Base-by-base conservation (phyloP, 2,888 invertebrate species). In the Caenorhabditis plicata region DNA sequence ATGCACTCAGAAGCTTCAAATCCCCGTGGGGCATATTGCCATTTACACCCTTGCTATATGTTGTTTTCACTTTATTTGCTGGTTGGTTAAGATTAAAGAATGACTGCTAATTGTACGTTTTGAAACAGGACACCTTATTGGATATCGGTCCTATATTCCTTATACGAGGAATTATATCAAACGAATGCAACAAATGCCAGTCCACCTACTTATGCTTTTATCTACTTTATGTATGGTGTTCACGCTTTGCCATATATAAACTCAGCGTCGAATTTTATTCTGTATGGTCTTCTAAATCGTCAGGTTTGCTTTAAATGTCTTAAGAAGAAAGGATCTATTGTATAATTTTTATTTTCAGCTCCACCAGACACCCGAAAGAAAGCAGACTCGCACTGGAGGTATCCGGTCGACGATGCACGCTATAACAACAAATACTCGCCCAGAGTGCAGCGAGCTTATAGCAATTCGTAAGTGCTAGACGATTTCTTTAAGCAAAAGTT, bases 11-110 rank as follows among this genome's bases (percentile, higher is more conserved):
- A 54, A 48, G n/a, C 32, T 69, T 33, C 57, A 70, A 36, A 68
- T 79, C 22, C 79, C 79, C n/a, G 71, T 80, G 2, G 68, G 67
- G 4, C 70, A 73, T 15, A 75, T 79, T 22, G 77, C 77, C 36
- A 66, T 71, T 32, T 79, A 79, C 64, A 79, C 79, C 1, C 64
- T 79, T n/a, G 75, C 73, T 31, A 79, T 79, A 35, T 79, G 77
- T 39, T 62, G 63, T 7, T 78, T 79, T 58, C 78, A 77, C 46
- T 75, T 79, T 27, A 40, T 78, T 22, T 79, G 79, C 64, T 79
- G 77, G 77, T 71, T 36, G 20, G 43, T 36, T 15, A 25, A 17
- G 4, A 26, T 17, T 25, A 9, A 44, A 0, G 13, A 22, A 31
- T 25, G 8, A 13, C 5, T 13, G 23, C 3, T 26, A 41, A n/a